These are phyloP conservation scores for Anguilla megastoma DNA, from an alignment of 2,797 vertebrate genomes.

Conservation along the genomic window DNA sequence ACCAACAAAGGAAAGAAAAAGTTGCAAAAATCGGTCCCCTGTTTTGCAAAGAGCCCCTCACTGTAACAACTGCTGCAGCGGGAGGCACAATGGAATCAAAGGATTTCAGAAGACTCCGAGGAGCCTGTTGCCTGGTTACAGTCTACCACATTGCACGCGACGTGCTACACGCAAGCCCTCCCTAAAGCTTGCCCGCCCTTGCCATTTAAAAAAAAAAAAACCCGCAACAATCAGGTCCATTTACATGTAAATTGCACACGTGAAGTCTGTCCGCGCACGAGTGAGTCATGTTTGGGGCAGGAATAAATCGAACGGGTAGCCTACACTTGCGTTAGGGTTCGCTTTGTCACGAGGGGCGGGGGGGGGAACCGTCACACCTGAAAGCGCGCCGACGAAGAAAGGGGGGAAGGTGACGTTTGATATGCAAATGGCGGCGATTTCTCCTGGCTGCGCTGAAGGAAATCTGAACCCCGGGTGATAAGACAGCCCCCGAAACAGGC, in stretches of 20 bases:
- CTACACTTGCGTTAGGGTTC: background rate
- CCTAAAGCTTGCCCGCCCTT: conserved; percentile 6
- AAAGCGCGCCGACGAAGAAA: background rate
- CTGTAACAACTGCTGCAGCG: conserved; percentile 4
- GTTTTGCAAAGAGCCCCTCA: conserved; percentile 22
- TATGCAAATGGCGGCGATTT: background rate
- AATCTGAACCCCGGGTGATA: background rate
- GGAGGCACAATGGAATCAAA: conserved; percentile 29
- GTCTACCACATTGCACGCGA: conserved; percentile 4
- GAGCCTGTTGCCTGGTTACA: conserved; percentile 41
- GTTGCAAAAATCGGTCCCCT: background rate
- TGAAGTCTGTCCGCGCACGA: background rate
- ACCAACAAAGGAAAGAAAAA: background rate
- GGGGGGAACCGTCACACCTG: background rate
- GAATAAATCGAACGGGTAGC: background rate
- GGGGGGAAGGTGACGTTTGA: background rate
- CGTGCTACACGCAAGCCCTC: conserved; percentile 18
- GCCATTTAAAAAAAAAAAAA: background rate
- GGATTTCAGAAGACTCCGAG: conserved; percentile 36
- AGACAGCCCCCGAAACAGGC: background rate
- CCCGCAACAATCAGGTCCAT: conserved; percentile 9
- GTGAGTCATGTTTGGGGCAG: background rate
- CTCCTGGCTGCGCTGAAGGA: too few species aligned
- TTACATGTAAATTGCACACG: conserved; percentile 18
- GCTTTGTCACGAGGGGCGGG: background rate